Percentiles rank a stretch among this genome's conserved stretches.
phyloP scores from a whole-genome alignment of 2,113 vertebrate genomes.

The Syngnathus typhle region DNA sequence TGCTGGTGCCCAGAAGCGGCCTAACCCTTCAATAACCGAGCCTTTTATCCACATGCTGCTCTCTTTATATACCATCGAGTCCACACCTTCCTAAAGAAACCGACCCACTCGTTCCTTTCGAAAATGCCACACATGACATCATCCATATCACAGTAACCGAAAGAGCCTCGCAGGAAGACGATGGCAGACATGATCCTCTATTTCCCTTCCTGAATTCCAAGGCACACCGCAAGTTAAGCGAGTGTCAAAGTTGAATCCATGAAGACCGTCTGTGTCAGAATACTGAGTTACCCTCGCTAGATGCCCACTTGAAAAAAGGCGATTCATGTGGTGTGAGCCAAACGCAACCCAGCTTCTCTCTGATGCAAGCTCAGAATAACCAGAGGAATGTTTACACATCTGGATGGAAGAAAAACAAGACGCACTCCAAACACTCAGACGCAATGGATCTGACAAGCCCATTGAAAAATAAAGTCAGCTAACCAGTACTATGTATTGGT shows the following conservation, averaged over 20 bases:
- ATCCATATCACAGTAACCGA: conserved; percentile 4
- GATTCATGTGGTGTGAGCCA: conserved; percentile 9
- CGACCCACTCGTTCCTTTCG: neutral
- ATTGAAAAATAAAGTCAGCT: conserved; percentile 6
- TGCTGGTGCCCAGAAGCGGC: conserved; percentile 36
- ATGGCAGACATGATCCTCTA: conserved; percentile 35
- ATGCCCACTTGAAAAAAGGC: conserved; percentile 5
- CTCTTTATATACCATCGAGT: conserved; percentile 23
- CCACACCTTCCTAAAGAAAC: neutral
- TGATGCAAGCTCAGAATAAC: conserved; percentile 4
- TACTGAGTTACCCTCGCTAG: neutral
- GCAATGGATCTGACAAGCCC: conserved; percentile 7
- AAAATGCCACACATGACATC: conserved; percentile 19
- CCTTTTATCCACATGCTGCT: conserved; percentile 39
- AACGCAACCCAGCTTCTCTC: conserved; percentile 3
- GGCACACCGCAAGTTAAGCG: conserved; percentile 36
- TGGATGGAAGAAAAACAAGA: conserved; percentile 5
- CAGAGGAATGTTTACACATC: neutral
- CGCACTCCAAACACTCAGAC: neutral
- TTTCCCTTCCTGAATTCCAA: conserved; percentile 37
- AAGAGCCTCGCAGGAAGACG: conserved; percentile 16
- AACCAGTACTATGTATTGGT: neutral
- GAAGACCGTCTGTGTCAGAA: neutral
- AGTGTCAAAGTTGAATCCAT: conserved; percentile 19
- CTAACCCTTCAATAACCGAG: conserved; percentile 42